These are phyloP conservation scores for Simalia tracyae DNA, from an alignment of 2,797 vertebrate genomes.

Conservation along the genomic window DNA sequence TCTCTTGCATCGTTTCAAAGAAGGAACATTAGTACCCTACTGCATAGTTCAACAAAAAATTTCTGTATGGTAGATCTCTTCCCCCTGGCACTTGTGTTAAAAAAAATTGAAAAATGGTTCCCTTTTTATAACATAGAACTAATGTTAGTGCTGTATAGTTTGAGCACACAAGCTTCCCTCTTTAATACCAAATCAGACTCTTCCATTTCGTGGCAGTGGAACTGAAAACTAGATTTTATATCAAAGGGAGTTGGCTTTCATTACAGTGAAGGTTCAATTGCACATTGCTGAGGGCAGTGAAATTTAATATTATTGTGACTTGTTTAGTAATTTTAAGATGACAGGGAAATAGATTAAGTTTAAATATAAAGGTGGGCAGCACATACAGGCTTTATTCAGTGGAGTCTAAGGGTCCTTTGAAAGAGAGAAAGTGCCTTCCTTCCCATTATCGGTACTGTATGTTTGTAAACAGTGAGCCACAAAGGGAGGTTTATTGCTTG, in stretches of 20 bases:
- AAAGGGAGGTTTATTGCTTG: conserved; percentile 52
- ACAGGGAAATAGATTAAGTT: conserved; percentile 71
- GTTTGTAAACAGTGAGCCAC: conserved; percentile 65
- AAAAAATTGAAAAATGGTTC: conserved; percentile 49
- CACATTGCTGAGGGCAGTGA: conserved; percentile 68
- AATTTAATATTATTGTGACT: conserved; percentile 77
- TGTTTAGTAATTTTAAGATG: conserved; percentile 71
- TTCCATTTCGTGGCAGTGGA: conserved; percentile 64
- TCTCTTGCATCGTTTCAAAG: conserved; percentile 45
- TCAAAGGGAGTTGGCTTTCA: conserved; percentile 74
- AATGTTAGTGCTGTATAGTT: conserved; percentile 61
- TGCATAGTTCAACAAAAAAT: neutral
- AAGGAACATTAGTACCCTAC: conserved; percentile 47
- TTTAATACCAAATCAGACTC: conserved; percentile 61
- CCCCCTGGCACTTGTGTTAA: neutral
- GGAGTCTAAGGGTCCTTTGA: conserved; percentile 42
- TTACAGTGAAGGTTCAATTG: conserved; percentile 69
- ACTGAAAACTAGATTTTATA: conserved; percentile 68
- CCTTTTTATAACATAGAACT: conserved; percentile 39
- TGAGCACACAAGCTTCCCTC: conserved; percentile 46
- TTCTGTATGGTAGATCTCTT: conserved; percentile 16
- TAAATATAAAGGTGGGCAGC: conserved; percentile 59
- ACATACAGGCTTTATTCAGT: conserved; percentile 57
- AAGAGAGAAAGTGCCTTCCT: conserved; percentile 38
- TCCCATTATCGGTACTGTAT: conserved; percentile 59